Conservation (phyloP, 2,888 invertebrate species). For the Mythimna lalbum region DNA sequence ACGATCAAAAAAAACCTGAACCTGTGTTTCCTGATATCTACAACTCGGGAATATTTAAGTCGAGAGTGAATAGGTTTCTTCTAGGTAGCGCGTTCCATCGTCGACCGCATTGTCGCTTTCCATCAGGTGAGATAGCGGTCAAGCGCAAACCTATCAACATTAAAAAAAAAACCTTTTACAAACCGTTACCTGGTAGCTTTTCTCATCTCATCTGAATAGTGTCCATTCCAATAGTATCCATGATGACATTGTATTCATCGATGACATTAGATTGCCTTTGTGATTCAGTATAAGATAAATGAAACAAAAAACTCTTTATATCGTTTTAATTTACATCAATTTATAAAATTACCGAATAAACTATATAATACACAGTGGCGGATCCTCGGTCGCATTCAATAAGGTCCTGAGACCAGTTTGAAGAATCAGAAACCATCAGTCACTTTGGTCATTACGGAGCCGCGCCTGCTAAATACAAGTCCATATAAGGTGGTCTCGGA, state of each 20-base stretch:
- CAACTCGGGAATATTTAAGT: too few species aligned
- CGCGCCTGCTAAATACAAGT: constrained; percentile 33
- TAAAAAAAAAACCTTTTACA: too few species aligned
- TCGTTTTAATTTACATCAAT: constrained; percentile 80
- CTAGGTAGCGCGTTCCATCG: too few species aligned
- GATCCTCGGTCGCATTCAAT: constrained; percentile 19
- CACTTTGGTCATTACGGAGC: constrained; percentile 23
- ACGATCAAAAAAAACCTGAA: too few species aligned
- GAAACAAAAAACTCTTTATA: constrained; percentile 45
- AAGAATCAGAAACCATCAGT: constrained; percentile 15
- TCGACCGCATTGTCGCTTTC: too few species aligned
- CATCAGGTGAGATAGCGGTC: too few species aligned
- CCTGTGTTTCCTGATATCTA: too few species aligned
- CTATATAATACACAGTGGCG: constrained; percentile 41
- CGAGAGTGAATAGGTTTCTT: too few species aligned
- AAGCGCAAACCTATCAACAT: too few species aligned
- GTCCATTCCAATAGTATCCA: too few species aligned
- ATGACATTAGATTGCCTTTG: background rate
- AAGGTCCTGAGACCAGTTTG: constrained; percentile 6
- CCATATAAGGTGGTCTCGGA: constrained; percentile 4
- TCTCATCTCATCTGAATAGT: too few species aligned
- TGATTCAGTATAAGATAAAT: constrained; percentile 13
- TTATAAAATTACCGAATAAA: constrained; percentile 75
- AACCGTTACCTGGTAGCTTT: background rate
- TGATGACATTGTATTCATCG: too few species aligned